Base-by-base conservation (phyloP, 2,113 vertebrate genomes). In the Bos indicus region DNA sequence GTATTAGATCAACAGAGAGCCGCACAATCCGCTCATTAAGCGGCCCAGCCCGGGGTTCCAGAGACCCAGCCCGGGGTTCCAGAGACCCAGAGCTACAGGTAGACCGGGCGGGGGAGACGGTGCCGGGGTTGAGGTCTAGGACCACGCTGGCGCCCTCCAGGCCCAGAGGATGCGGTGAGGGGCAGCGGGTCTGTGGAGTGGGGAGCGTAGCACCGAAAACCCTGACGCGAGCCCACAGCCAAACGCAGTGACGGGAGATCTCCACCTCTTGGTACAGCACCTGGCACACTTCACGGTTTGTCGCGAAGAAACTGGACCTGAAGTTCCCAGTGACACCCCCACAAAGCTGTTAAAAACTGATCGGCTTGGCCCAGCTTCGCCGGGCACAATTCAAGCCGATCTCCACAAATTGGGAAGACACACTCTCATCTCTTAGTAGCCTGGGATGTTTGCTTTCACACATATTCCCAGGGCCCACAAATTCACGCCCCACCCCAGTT, bases 1-100 rank as follows among this genome's bases (percentile, higher is more conserved):
- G 99, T 99, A 99, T 99, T 99, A 99, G 99, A 99, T 99, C 99
- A 99, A 99, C 99, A 99, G 98, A 99, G 46, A 88, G 97, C 21
- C 97, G 94, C 96, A 99, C 99, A 98, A 96, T 96, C 43, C 98
- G 97, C 97, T 98, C 98, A 99, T 99, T 99, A 98, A 98, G 98
- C 57, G 4, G 51, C 71, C 71, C 95, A 98, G 94, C 90, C 81
- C n/a, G 2, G 90, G 88, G 59, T 92, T 97, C 93, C 33, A 2
- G 0, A 0, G 36, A 88, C 64, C 81, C 67, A 11, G 2, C 90
- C 81, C 40, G 2, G 90, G 88, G 59, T 92, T 97, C 93, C 33
- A 2, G 0, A 0, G 36, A 90, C 64, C 81, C 62, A 11, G 2
- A 95, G 83, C 82, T 62, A 56, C 91, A 19, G 2, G 96, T 97